Base-by-base conservation (phyloP, 1,140 invertebrate genomes). In the Cyphomyrmex costatus region DNA sequence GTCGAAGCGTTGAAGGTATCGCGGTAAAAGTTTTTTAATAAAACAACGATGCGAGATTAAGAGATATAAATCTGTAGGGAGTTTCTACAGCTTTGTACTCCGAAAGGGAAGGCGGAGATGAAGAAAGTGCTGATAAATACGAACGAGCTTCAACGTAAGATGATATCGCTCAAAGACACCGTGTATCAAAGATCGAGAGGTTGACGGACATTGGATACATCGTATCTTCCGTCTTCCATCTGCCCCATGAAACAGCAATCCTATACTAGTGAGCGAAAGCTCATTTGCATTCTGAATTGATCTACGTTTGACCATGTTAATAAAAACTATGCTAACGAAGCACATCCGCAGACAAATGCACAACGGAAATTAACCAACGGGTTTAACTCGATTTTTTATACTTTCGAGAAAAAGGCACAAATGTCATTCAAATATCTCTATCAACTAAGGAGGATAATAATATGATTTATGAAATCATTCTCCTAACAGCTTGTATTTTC, bases 161-260 rank as follows among this genome's bases (percentile, higher is more conserved):
- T 66, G 80, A 74, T 86, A 86, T 74, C 80, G 56, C 53, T 82
- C 70, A 84, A 58, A 49, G 51, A 80, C 42, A 68, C 27, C 77
- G 53, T 60, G 53, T 80, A 86, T 86, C 76, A 61, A 36, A 68
- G 76, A 86, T 86, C 51, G 36, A 36, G 42, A 30, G 61, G 5
- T 30, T 53, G 80, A 87, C 27, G 65, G 80, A 85, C 80, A 77
- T 60, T 42, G 66, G 80, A 85, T 65, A 85, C 70, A 68, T n/a
- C 53, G 33, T 87, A 78, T 79, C 68, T 82, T 21, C 19, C 79
- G 33, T 36, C 74, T 86, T 24, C n/a, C 46, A 73, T 87, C 65
- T 78, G 58, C 27, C 66, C 46, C 63, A 3, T 49, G 73, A 85
- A 74, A 68, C 53, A 19, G 33, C 79, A 61, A 61, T 42, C 46